Percentiles rank a stretch among this genome's conserved stretches.
Conservation (phyloP, 2,797 vertebrate genomes). For the Lophotriccus pileatus region DNA sequence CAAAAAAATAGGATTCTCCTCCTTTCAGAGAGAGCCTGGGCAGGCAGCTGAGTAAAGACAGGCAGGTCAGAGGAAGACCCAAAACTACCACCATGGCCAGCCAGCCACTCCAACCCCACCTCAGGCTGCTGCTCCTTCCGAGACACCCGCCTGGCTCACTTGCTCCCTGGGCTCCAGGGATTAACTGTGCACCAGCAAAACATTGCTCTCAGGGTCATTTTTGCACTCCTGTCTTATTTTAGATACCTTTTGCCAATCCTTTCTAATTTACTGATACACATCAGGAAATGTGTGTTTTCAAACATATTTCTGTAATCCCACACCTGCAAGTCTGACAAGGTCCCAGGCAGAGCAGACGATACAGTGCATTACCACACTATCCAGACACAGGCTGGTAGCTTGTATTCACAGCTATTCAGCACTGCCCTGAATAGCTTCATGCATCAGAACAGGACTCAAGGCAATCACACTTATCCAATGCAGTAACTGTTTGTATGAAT, state of each 20-base stretch:
- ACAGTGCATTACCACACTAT: accelerated
- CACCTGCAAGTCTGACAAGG: not conserved
- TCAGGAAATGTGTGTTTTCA: not conserved
- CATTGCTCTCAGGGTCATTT: accelerated
- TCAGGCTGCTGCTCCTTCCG: accelerated
- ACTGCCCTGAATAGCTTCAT: not conserved
- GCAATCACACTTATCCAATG: not conserved
- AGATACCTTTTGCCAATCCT: not conserved
- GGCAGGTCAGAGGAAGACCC: not conserved
- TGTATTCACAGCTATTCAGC: not conserved
- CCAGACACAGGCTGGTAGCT: not conserved
- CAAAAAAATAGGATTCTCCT: not conserved
- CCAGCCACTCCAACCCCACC: accelerated
- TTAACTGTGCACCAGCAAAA: not conserved
- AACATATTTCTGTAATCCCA: not conserved
- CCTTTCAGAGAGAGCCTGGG: not conserved
- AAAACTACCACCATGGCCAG: accelerated
- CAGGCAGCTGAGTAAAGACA: not conserved
- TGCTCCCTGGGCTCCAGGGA: not conserved
- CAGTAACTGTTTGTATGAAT: not conserved
- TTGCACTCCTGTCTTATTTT: not conserved
- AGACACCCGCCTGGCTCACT: too few relatives aligned
- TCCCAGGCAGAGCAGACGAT: not conserved
- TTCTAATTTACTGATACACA: not conserved
- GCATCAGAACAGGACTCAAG: not conserved